Conservation (phyloP, 2,113 vertebrate genomes). For the Gracilinanus agilis region DNA sequence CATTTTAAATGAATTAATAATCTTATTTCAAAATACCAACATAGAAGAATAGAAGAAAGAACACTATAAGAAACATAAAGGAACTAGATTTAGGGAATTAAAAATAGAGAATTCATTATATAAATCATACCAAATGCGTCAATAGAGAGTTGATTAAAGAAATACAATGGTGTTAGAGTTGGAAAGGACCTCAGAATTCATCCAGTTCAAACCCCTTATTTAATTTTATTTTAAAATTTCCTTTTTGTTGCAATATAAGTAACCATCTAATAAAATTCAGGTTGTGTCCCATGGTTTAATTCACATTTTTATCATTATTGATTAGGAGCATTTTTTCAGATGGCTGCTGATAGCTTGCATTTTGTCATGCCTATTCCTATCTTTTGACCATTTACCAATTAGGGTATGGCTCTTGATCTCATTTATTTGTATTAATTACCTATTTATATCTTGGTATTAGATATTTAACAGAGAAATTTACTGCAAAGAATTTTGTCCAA, state of each 20-base stretch:
- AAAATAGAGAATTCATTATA: neutral
- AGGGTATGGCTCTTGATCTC: neutral
- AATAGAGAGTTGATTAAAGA: neutral
- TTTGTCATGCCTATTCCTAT: neutral
- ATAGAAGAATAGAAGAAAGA: neutral
- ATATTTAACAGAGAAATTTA: neutral
- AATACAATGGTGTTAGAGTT: neutral
- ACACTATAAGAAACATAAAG: neutral
- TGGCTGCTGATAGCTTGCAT: neutral
- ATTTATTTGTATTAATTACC: neutral
- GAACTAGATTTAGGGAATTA: neutral
- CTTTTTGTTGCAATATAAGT: neutral
- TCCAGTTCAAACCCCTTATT: neutral
- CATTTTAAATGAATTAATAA: neutral
- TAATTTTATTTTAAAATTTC: neutral
- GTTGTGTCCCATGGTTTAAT: neutral
- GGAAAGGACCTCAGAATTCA: neutral
- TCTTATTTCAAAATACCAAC: neutral
- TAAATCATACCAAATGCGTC: neutral
- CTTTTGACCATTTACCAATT: too few species aligned
- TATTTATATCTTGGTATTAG: neutral
- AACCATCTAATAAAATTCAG: neutral
- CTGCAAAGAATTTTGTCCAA: neutral
- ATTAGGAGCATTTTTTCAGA: neutral
- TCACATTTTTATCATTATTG: neutral